Evolutionary conservation across 1,140 invertebrate species (phyloP), one percentile per base, ranked within the genome.

Genomic region (Holotrichia oblita): DNA sequence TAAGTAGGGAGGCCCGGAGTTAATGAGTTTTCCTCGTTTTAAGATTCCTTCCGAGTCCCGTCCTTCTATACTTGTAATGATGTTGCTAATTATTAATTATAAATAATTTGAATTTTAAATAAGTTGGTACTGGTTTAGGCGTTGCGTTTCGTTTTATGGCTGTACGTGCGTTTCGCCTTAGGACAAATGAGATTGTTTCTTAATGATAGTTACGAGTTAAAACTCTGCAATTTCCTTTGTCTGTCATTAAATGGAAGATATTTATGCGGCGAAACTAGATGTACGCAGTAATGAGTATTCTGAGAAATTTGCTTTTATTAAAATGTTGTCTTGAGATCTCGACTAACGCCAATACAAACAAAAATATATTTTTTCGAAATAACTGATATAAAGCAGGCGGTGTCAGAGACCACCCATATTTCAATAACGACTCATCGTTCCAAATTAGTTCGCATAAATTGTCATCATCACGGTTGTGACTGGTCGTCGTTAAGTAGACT

Each of bases 21-120:
- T 69, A 69, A 69, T 69, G 61, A 69, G 61, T 69, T 69, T 69
- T 69, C 61, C 61, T 69, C 61, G 27, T 1, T 24, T 69, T 22
- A 22, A 69, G 27, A 69, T 69, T 69, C 61, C 61, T 55, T 55
- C 48, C 14, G 48, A 69, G 20, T 69, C 27, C 10, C 27, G 61
- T 22, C 61, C 22, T 7, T 7, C 61, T 24, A 69, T 55, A 17
- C 14, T 44, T 34, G 6, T 74, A 20, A 44, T 22, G 22, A 34
- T 7, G 12, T 27, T 12, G 24, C 64, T 74, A 74, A 74, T 74
- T 74, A 74, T 74, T 74, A 74, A 74, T 74, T 74, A 74, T 34
- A 74, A 22, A 74, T 40, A 44, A 42, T 40, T 40, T 42, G 73
- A 40, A 34, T 74, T 74, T 74, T 74, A 74, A 74, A 74, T 22